Base-by-base conservation (phyloP, 2,113 vertebrate species). In the Steatornis caripensis region DNA sequence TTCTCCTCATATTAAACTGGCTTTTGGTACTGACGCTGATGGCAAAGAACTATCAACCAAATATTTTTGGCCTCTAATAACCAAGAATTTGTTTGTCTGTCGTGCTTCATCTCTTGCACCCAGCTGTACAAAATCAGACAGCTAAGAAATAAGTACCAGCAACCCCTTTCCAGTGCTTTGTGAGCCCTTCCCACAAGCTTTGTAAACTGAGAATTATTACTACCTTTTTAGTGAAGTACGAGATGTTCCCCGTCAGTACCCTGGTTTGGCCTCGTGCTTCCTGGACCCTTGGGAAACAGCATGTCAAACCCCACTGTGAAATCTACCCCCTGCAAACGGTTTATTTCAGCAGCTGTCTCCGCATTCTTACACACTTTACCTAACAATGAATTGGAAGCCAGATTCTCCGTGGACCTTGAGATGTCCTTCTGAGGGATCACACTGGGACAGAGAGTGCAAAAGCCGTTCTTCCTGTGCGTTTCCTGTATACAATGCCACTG, bases 241-340 rank as follows among this genome's bases (percentile, higher is more conserved):
- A 87, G 49, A 8, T 74, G 32, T 69, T 87, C 49, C 2, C 11
- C 0, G 0, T 22, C 62, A 18, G 34, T 45, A 23, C 54, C 10
- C 19, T 22, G 30, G 6, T 57, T 89, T 57, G n/a, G 37, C 37
- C 71, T 32, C 21, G 3, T 77, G 66, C 54, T 81, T 85, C 46
- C 71, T 49, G 48, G 82, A 46, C 37, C 24, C 37, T 61, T 61
- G 29, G 58, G 36, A 86, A 90, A 84, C 0, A 6, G 26, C 58
- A 70, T 1, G 0, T 45, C 0, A 0, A 81, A 26, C 8, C 9
- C 41, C 62, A 29, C 49, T 43, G 32, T n/a, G 53, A 91, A 74
- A 32, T 5, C 5, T 15, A 55, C 21, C 19, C 37, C 34, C 10
- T 15, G 27, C 54, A 75, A 85, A 57, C 3, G 3, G 19, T 49